Evolutionary conservation across 2,888 invertebrate genomes (phyloP).

Genomic region (Thereva unica): DNA sequence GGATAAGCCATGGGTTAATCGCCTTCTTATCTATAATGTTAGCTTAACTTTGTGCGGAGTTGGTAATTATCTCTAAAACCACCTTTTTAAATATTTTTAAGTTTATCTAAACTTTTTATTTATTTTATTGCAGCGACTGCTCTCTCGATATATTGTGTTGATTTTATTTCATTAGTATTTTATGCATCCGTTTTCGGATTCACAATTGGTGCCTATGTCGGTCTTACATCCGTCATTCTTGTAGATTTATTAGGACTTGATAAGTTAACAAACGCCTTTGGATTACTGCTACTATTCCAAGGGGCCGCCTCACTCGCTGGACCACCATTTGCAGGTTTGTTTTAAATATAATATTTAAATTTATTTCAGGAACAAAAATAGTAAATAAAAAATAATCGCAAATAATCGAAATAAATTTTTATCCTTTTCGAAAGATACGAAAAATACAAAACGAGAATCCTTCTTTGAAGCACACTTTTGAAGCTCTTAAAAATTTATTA

Average conservation of each 20-base stretch:
- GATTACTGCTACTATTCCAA: constrained; percentile 88
- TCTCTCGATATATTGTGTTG: constrained; percentile 74
- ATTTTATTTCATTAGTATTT: constrained; percentile 72
- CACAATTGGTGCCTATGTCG: constrained; percentile 93
- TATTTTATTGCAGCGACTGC: constrained; percentile 69
- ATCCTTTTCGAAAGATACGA: too few species aligned
- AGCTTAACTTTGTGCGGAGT: constrained; percentile 88
- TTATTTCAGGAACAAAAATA: background rate
- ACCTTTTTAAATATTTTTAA: background rate
- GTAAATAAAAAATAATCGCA: too few species aligned
- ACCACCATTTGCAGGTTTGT: constrained; percentile 87
- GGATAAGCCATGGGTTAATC: constrained; percentile 89
- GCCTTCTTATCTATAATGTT: constrained; percentile 85
- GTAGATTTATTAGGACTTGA: constrained; percentile 94
- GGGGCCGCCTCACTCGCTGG: constrained; percentile 91
- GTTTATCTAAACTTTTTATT: background rate
- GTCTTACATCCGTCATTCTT: constrained; percentile 92
- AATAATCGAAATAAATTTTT: too few species aligned
- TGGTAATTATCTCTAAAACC: constrained; percentile 63
- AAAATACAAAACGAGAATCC: too few species aligned
- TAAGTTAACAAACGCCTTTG: constrained; percentile 93
- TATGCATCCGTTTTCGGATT: constrained; percentile 86
- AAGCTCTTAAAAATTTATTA: too few species aligned
- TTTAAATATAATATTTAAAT: constrained; percentile 15
- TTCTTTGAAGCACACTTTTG: too few species aligned